Evolutionary conservation across 2,797 vertebrate species (phyloP).

Genomic region (Danio kyathit): DNA sequence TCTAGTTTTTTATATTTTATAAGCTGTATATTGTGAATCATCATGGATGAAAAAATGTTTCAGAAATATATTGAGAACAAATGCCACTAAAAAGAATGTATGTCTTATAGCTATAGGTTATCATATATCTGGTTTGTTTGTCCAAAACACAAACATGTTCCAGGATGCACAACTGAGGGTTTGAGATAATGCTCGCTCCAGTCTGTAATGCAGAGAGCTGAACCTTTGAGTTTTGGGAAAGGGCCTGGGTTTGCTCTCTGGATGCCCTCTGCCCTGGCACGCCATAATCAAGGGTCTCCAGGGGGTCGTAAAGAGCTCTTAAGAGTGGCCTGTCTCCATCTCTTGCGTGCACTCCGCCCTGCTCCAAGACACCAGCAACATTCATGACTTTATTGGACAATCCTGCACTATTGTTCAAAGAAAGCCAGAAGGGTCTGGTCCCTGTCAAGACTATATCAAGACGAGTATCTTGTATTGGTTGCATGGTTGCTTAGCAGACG

Average conservation of each 20-base stretch:
- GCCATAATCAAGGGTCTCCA: slow-evolving; percentile 56
- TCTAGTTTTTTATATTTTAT: not conserved
- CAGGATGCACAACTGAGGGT: slow-evolving; percentile 34
- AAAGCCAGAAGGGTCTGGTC: slow-evolving; percentile 44
- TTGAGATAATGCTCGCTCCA: slow-evolving; percentile 24
- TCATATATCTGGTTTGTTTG: slow-evolving; percentile 7
- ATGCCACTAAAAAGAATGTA: not conserved
- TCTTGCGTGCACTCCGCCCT: slow-evolving; percentile 22
- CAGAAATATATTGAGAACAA: not conserved
- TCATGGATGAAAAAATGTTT: not conserved
- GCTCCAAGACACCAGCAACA: slow-evolving; percentile 36
- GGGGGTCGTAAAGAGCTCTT: slow-evolving; percentile 55
- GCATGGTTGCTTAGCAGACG: slow-evolving; percentile 28
- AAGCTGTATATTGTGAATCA: not conserved
- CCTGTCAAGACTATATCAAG: slow-evolving; percentile 38
- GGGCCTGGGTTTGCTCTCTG: slow-evolving; percentile 63
- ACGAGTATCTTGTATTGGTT: slow-evolving; percentile 23
- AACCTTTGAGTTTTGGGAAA: slow-evolving; percentile 33
- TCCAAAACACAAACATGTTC: slow-evolving; percentile 17
- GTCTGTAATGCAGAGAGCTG: slow-evolving; percentile 36
- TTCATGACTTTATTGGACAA: slow-evolving; percentile 39
- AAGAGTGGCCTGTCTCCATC: slow-evolving; percentile 43
- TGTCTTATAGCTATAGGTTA: not conserved
- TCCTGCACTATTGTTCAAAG: slow-evolving; percentile 51
- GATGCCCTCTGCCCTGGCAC: slow-evolving; percentile 60